Evolutionary conservation across 2,888 invertebrate genomes (phyloP).

Genomic region (Drosophila pegasa): DNA sequence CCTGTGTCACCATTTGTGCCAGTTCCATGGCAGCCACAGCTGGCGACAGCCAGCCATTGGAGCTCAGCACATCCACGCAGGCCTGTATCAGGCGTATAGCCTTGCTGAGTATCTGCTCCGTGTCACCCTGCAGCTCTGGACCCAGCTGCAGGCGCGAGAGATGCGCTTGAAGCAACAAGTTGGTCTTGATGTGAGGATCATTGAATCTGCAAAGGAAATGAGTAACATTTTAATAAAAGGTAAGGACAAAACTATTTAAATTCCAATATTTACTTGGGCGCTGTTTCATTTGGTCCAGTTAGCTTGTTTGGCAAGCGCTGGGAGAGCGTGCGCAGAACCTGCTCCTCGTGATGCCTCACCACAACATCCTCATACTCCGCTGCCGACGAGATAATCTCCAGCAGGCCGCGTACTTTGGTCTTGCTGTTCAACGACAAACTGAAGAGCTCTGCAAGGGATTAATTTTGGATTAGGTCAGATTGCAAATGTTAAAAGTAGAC

Average conservation of each 20-base stretch:
- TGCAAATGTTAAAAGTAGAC: not conserved
- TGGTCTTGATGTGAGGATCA: slow-evolving; percentile 98
- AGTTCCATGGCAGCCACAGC: slow-evolving; percentile 99
- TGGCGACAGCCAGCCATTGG: slow-evolving; percentile 99
- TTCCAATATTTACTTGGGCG: slow-evolving; percentile 88
- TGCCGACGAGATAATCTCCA: slow-evolving; percentile 99
- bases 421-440: slow-evolving; percentile 98
- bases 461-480: not conserved
- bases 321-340: slow-evolving; percentile 88
- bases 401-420: slow-evolving; percentile 97
- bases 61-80: slow-evolving; percentile 97
- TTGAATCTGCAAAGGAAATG: slow-evolving; percentile 89
- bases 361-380: slow-evolving; percentile 98
- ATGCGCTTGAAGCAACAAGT: slow-evolving; percentile 97
- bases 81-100: slow-evolving; percentile 95
- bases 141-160: slow-evolving; percentile 96
- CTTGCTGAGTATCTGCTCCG: slow-evolving; percentile 93
- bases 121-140: slow-evolving; percentile 98
- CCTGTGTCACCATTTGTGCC: slow-evolving; percentile 99
- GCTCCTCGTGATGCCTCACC: slow-evolving; percentile 97
- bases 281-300: slow-evolving; percentile 86
- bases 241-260: not conserved
- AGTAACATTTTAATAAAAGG: not conserved
- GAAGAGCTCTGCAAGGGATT: slow-evolving; percentile 92
- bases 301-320: slow-evolving; percentile 88